Percentiles rank a stretch among this genome's conserved stretches.
Evolutionary conservation across 2,888 invertebrate species (phyloP).

Genomic region (Hypercompe scribonia): DNA sequence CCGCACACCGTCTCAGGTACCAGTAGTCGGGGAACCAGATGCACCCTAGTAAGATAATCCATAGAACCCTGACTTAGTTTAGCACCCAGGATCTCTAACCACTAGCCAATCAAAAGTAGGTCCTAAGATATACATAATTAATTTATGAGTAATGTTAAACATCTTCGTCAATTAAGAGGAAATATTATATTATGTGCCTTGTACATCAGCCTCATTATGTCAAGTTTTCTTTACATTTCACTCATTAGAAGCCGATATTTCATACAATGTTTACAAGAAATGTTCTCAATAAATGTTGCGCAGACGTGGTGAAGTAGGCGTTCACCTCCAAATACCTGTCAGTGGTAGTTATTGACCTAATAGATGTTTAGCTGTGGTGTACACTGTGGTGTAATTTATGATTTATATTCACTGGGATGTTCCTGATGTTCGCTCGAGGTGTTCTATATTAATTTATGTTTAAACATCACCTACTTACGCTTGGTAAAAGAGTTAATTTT

Average conservation of each 20-base stretch:
- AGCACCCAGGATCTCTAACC: background rate
- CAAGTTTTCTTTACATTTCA: background rate
- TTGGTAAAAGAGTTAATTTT: background rate
- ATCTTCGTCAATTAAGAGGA: background rate
- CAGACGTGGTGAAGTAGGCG: constrained; percentile 21
- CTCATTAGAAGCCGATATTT: background rate
- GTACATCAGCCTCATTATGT: background rate
- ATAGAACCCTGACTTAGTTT: no score
- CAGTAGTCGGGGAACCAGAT: no score
- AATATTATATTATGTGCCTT: background rate
- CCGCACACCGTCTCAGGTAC: no score
- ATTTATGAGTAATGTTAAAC: background rate
- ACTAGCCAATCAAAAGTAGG: background rate
- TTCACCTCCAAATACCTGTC: constrained; percentile 30
- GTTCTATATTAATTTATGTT: background rate
- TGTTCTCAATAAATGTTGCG: constrained; percentile 15
- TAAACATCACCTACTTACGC: background rate
- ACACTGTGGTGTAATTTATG: constrained; percentile 20
- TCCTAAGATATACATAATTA: background rate
- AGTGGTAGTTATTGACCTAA: constrained; percentile 24
- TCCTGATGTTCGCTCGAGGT: background rate
- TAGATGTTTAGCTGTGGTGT: constrained; percentile 10
- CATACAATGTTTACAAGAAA: constrained; percentile 15
- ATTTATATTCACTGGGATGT: background rate
- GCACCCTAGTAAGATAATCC: no score